Base-by-base conservation (phyloP, 1,140 invertebrate genomes). In the Chironomus tepperi region DNA sequence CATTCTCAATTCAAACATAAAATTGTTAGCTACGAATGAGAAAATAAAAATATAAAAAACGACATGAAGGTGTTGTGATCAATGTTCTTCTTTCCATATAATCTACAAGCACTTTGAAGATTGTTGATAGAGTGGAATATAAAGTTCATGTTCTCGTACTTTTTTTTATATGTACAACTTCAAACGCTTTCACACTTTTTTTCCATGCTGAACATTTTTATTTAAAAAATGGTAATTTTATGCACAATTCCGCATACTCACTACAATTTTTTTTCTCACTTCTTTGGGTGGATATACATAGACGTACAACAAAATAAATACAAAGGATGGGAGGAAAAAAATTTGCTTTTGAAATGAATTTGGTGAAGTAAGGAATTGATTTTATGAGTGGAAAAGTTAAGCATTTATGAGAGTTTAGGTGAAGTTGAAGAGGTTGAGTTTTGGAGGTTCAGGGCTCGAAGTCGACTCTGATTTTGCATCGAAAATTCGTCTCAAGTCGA, bases 201-300 rank as follows among this genome's bases (percentile, higher is more conserved):
- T 70, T 9, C 65, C 65, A 21, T 18, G 16, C 65, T 19, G 10
- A 9, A 10, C 65, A 9, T 16, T 70, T 34, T 34, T 34, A 34
- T 34, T 70, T 70, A 70, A 70, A 70, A 70, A 70, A 70, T 70
- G 65, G 65, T 70, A 70, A 70, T 70, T 70, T 70, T 70, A 70
- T 70, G 65, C 65, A 70, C 65, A 70, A 21, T 16, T 21, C 65
- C 65, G 18, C 47, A 34, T 34, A 34, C 24, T 34, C 24, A 34
- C 24, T 34, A 34, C 24, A 34, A 34, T 34, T 34, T 34, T n/a
- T n/a, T 34, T 34, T 34, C 24, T 34, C 24, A 34, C 24, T 34
- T 34, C 24, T 34, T 5, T 34, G 24, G 5, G 24, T 2, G 24
- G 24, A 34, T 34, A 34, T 34, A 34, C 24, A 34, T 34, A n/a